Evolutionary conservation across 2,797 vertebrate species (phyloP), one percentile per base, ranked within the genome.

Genomic region (Gallirallus australis): DNA sequence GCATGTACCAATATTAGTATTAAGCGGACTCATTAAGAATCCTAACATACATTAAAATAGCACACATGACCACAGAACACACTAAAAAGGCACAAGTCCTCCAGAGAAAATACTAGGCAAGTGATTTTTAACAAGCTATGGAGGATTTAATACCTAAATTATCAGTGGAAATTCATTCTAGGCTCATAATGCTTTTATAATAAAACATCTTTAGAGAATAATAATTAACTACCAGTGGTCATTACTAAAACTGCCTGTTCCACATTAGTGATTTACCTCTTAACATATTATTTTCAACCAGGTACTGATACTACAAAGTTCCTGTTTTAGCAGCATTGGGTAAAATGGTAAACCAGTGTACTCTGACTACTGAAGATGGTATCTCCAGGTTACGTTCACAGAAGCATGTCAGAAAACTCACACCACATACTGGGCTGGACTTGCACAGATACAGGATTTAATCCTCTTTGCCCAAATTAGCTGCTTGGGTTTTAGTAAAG

Each of bases 391-490:
- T 25, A 37, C 0, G 7, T 47, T 45, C 11, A 15, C 0, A 57
- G 45, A 35, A 25, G 31, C 2, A 5, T 2, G 12, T 20, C 31
- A 85, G 24, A 45, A 75, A 86, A 57, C 24, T 47, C 28, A 42
- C 2, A 47, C 3, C 35, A 30, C 5, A 1, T 3, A 7, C 5
- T 28, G 13, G 7, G 56, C 8, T 31, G 24, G 13, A 23, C 12
- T 35, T 53, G 19, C 12, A 18, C 2, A 45, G 11, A 73, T 2
- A 47, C 1, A 75, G 15, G 9, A 37, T 4, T 63, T 7, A 3
- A 50, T 23, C 63, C 19, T 27, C 54, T 31, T 31, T 17, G 9
- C 33, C 61, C 70, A 64, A 39, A 65, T 23, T 12, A 11, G 11
- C 3, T 13, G 30, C 12, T 24, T 40, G 15, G 50, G 50, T 21